A percentile compares a stretch with the other conserved stretches of the same genome.
These are phyloP conservation scores for Mactromeris polynyma DNA, from an alignment of 2,888 invertebrate species.

Conservation along the genomic window DNA sequence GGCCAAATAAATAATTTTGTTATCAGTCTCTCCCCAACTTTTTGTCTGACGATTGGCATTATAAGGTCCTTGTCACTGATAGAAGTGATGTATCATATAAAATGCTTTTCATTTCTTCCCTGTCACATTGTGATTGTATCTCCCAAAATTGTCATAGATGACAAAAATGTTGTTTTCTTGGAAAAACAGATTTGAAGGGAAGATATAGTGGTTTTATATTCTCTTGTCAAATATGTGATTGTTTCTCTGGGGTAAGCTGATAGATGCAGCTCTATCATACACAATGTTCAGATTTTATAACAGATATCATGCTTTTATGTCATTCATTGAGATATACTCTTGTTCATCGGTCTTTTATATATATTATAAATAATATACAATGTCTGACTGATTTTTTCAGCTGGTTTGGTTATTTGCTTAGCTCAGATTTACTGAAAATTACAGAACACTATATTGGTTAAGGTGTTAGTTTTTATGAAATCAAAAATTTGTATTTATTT, in stretches of 20 bases:
- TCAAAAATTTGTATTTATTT: no score
- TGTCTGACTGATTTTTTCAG: not conserved
- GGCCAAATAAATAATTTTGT: conserved; percentile 19
- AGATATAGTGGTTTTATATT: conserved; percentile 3
- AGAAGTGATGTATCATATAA: conserved; percentile 4
- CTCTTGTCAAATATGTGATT: conserved; percentile 1
- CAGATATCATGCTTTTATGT: conserved; percentile 8
- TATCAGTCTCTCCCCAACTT: not conserved
- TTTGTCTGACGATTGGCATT: not conserved
- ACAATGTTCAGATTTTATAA: not conserved
- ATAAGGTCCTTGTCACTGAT: conserved; percentile 11
- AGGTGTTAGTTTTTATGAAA: no score
- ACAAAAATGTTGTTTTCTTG: conserved; percentile 15
- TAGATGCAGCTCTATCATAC: conserved; percentile 17
- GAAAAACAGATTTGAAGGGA: conserved; percentile 13
- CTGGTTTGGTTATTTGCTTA: not conserved
- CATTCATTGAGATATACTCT: not conserved
- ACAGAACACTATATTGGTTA: not conserved
- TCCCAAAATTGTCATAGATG: conserved; percentile 2
- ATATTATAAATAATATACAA: not conserved
- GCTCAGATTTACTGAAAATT: not conserved
- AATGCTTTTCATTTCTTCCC: conserved; percentile 16
- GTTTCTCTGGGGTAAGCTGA: not conserved
- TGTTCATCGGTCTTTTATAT: not conserved
- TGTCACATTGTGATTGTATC: conserved; percentile 14